These are phyloP conservation scores for Aphodius granarius DNA, from an alignment of 2,888 invertebrate genomes.

Conservation along the genomic window DNA sequence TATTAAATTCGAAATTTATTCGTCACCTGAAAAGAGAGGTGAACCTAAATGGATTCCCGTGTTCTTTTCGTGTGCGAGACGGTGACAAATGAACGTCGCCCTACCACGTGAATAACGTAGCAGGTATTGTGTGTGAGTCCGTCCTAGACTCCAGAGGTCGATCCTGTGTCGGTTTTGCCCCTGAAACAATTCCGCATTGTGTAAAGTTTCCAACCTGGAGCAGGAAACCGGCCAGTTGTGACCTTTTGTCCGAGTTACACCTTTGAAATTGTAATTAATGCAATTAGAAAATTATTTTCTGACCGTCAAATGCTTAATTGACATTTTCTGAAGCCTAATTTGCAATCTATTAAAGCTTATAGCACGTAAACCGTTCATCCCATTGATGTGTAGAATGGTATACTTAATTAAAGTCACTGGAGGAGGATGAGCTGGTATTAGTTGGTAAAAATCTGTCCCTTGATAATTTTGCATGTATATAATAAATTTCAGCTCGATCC, in stretches of 20 bases:
- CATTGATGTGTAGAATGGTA: too few relatives aligned
- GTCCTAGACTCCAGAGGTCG: neutral
- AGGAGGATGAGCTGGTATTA: too few relatives aligned
- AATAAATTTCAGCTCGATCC: too few relatives aligned
- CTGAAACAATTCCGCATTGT: constrained; percentile 33
- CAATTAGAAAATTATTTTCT: neutral
- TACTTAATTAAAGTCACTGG: too few relatives aligned
- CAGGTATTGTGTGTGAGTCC: constrained; percentile 8
- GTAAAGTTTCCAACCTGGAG: constrained; percentile 20
- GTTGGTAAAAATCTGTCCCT: too few relatives aligned
- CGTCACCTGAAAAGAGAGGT: constrained; percentile 4
- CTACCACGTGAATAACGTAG: neutral
- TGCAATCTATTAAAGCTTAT: too few relatives aligned
- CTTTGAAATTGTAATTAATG: constrained; percentile 1
- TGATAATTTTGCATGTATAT: too few relatives aligned
- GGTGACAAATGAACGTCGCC: neutral
- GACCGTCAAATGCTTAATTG: neutral
- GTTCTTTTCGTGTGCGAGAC: neutral
- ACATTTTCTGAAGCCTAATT: too few relatives aligned
- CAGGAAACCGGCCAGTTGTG: constrained; percentile 19
- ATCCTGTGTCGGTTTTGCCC: constrained; percentile 2
- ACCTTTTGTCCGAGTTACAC: constrained; percentile 20
- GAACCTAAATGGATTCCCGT: neutral
- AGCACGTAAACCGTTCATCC: too few relatives aligned
- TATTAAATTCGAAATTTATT: constrained; percentile 13